These are phyloP conservation scores for Chionis minor DNA, from an alignment of 2,113 vertebrate species.

Conservation along the genomic window DNA sequence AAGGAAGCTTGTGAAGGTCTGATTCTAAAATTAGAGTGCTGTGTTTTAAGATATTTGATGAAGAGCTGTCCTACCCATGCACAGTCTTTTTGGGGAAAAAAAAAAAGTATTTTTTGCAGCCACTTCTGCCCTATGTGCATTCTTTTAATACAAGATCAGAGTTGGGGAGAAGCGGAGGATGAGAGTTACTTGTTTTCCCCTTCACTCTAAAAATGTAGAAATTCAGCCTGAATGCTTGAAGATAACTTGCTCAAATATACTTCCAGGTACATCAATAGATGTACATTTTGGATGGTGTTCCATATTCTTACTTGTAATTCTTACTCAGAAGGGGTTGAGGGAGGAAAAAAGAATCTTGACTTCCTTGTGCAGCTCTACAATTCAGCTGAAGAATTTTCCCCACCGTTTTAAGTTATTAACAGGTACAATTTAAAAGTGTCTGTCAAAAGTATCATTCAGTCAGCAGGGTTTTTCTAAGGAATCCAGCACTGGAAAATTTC, in stretches of 20 bases:
- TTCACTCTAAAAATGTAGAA: neutral
- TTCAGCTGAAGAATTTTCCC: neutral
- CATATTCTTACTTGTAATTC: neutral
- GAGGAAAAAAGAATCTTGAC: neutral
- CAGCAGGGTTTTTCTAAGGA: neutral
- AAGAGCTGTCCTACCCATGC: neutral
- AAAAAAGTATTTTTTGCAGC: neutral
- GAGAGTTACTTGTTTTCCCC: neutral
- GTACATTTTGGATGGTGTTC: neutral
- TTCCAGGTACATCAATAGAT: neutral
- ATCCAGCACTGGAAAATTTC: neutral
- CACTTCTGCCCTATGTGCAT: neutral
- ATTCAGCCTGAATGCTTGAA: neutral
- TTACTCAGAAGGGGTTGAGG: neutral
- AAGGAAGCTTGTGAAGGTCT: constrained; percentile 37
- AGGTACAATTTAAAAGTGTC: neutral
- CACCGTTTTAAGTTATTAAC: neutral
- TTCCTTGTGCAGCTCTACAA: neutral
- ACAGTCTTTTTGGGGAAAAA: neutral
- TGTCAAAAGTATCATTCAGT: neutral
- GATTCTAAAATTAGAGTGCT: constrained; percentile 45
- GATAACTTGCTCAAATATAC: neutral
- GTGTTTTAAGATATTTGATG: neutral
- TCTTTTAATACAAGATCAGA: neutral
- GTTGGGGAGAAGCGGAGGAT: neutral